phyloP scores from a whole-genome alignment of 2,797 vertebrate genomes.

The Sphaeramia orbicularis region DNA sequence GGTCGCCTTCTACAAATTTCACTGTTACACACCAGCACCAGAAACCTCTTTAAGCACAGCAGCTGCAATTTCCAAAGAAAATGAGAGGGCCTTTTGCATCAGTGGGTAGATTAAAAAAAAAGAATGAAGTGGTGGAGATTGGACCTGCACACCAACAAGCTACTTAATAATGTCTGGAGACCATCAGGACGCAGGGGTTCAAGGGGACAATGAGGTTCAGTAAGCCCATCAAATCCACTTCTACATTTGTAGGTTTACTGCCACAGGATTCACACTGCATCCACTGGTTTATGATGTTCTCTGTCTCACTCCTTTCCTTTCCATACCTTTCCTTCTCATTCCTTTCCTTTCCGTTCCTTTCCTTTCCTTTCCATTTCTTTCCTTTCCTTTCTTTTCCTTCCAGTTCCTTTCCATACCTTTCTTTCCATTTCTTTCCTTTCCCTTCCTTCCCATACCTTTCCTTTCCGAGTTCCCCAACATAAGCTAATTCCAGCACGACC shows the following conservation, averaged over 20 bases:
- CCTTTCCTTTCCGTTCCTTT: too few species aligned
- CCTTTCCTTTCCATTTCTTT: too few species aligned
- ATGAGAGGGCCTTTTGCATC: constrained; percentile 60
- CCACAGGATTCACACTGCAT: too few species aligned
- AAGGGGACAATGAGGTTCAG: not conserved
- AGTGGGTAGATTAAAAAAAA: constrained; percentile 65
- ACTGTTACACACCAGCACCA: constrained; percentile 31
- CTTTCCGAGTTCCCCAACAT: too few species aligned
- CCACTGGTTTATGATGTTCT: too few species aligned
- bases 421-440: not conserved
- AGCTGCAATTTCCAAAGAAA: constrained; percentile 60
- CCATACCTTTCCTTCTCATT: too few species aligned
- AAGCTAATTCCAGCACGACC: not conserved
- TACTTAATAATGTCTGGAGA: constrained; percentile 42
- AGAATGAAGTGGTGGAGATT: constrained; percentile 43
- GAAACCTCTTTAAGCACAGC: constrained; percentile 48
- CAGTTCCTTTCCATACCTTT: too few species aligned
- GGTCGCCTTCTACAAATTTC: constrained; percentile 76
- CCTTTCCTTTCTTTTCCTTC: too few species aligned
- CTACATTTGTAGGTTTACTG: constrained; percentile 1
- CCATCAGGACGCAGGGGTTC: constrained; percentile 21
- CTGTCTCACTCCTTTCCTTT: too few species aligned
- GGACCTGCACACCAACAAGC: constrained; percentile 41
- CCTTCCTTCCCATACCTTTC: too few species aligned
- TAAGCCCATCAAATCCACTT: not conserved